Evolutionary conservation across 2,797 vertebrate genomes (phyloP), one percentile per base, ranked within the genome.

Genomic region (Remorina albescens): DNA sequence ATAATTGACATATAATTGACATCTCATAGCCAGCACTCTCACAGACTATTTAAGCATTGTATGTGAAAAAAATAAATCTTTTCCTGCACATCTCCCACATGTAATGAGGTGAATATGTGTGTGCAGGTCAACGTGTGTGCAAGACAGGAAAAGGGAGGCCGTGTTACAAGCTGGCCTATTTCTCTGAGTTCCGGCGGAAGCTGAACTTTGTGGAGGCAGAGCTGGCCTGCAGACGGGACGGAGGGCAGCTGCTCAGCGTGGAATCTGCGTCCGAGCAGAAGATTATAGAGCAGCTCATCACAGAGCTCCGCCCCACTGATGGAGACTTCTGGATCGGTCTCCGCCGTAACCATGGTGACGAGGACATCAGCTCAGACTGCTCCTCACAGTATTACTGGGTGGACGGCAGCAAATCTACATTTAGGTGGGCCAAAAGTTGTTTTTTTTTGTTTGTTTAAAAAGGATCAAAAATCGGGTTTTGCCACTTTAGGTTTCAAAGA

Each of bases 261-360:
- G 95, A 96, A 82, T 95, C 95, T 0, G 89, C 76, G 0, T 87
- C 93, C 0, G 97, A 99, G 85, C 98, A 99, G 89, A 94, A 78
- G 16, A 80, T 97, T 80, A 92, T 99, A 4, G 94, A 98, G 71
- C 95, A 91, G 2, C 94, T 98, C 21, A 94, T 99, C 53, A 85
- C 93, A 39, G 95, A 95, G 65, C 94, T 99, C 51, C 89, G 92
- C 11, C 94, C 96, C 0, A 94, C 96, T 0, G 98, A 99, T 15
- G 98, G 98, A 0, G 98, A 99, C 80, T 99, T 99, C 91, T 99
- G 98, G 98, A 97, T 99, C 6, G 98, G 98, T 2, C 96, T 99
- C 0, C 92, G 93, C 13, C 95, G 97, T 83, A 91, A 57, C 37
- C 91, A 94, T 10, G 92, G 93, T 23, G 87, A 95, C 2, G 90